Percentiles rank a stretch among this genome's conserved stretches.
Evolutionary conservation across 2,888 invertebrate genomes (phyloP).

Genomic region (Sesia bembeciformis): DNA sequence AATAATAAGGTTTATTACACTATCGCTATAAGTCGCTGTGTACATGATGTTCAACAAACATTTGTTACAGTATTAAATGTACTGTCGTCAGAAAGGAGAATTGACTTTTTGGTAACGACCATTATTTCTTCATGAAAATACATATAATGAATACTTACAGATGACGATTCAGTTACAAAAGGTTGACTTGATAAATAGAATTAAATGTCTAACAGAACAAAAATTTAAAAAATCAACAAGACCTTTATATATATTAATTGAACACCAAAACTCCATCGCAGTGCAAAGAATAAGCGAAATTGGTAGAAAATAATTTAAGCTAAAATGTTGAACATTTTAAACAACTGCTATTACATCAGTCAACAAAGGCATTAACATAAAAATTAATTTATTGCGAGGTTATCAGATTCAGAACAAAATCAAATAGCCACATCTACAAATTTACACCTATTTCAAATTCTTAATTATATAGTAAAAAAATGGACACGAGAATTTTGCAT

Average conservation of each 20-base stretch:
- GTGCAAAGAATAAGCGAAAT: no score
- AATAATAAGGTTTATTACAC: conserved; percentile 47
- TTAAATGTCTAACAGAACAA: conserved; percentile 40
- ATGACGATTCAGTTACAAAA: conserved; percentile 15
- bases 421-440: background rate
- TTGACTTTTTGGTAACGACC: conserved; percentile 62
- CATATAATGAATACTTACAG: conserved; percentile 24
- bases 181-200: conserved; percentile 15
- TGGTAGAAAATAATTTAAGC: no score
- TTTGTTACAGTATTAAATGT: conserved; percentile 1
- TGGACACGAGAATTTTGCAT: conserved; percentile 34
- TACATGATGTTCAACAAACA: conserved; percentile 44
- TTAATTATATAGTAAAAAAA: conserved; percentile 20
- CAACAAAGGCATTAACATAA: conserved; percentile 7
- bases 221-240: conserved; percentile 33
- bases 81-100: conserved; percentile 17
- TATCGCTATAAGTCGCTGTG: conserved; percentile 54
- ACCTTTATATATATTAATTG: background rate
- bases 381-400: conserved; percentile 30
- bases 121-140: conserved; percentile 4
- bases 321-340: background rate
- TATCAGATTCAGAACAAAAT: conserved; percentile 11
- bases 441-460: conserved; percentile 24
- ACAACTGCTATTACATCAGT: conserved; percentile 2
- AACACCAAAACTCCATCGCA: no score